Percentiles rank a stretch among this genome's conserved stretches.
Evolutionary conservation across 2,797 vertebrate genomes (phyloP).

Genomic region (Phrynocephalus guinanensis): DNA sequence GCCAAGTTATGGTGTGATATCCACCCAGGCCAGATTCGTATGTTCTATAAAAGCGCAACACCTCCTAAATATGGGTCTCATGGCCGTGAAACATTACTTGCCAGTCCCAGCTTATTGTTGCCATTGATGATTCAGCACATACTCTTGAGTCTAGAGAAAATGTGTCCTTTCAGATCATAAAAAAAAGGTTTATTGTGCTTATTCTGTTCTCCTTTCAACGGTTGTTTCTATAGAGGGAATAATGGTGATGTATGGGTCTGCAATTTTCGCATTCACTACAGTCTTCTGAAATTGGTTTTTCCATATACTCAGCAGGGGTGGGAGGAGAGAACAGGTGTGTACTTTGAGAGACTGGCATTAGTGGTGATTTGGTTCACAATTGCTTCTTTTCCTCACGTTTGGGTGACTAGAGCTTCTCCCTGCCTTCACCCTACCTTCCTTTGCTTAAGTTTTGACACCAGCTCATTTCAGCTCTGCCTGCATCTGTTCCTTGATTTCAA

Average conservation of each 20-base stretch:
- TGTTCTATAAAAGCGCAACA: not conserved
- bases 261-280: conserved; percentile 50
- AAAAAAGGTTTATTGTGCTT: conserved; percentile 42
- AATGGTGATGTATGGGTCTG: conserved; percentile 53
- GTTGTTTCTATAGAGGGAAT: conserved; percentile 40
- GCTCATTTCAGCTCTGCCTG: conserved; percentile 54
- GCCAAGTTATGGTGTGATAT: not conserved
- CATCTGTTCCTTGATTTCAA: conserved; percentile 58
- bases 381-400: conserved; percentile 48
- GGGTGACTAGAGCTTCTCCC: conserved; percentile 12
- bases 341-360: conserved; percentile 59
- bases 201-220: conserved; percentile 47
- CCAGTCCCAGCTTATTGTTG: conserved; percentile 24
- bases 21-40: not conserved
- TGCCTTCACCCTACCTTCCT: conserved; percentile 13
- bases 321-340: conserved; percentile 59
- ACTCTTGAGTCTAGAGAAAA: conserved; percentile 7
- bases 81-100: not conserved
- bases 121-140: not conserved
- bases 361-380: conserved; percentile 59
- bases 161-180: conserved; percentile 20
- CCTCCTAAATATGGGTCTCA: not conserved
- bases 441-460: conserved; percentile 60
- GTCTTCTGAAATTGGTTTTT: conserved; percentile 54
- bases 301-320: conserved; percentile 57